Conservation (phyloP, 2,797 vertebrate genomes). For the Geotrypetes seraphini region DNA sequence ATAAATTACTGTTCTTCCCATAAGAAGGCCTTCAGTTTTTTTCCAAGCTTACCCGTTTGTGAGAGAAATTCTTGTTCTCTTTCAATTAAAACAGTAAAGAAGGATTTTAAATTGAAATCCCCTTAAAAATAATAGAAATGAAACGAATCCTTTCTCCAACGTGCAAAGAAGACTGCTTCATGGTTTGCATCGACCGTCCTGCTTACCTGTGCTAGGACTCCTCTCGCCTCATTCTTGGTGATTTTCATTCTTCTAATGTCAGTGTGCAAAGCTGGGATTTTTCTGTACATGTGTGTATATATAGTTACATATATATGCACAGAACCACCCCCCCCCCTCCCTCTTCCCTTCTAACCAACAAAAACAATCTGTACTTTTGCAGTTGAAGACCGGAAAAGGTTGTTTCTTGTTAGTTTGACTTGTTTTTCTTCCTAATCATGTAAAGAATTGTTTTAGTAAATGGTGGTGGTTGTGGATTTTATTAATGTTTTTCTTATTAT, state of each 20-base stretch:
- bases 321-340: too few species aligned
- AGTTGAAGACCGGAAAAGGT: constrained; percentile 6
- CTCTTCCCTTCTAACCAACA: constrained; percentile 6
- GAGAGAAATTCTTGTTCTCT: too few species aligned
- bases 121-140: too few species aligned
- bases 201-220: constrained; percentile 34
- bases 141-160: too few species aligned
- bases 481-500: constrained; percentile 40
- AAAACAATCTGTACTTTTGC: constrained; percentile 3
- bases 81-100: too few species aligned
- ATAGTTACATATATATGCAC: not conserved
- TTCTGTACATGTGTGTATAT: not conserved
- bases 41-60: too few species aligned
- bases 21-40: too few species aligned
- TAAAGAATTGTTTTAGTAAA: constrained; percentile 76
- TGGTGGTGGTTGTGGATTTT: constrained; percentile 61
- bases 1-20: too few species aligned
- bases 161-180: too few species aligned
- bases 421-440: constrained; percentile 59
- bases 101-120: too few species aligned
- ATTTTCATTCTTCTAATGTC: not conserved
- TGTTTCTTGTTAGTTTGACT: constrained; percentile 23
- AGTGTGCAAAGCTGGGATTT: not conserved
- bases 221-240: constrained; percentile 12
- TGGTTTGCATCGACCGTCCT: too few species aligned